Base-by-base conservation (phyloP, 2,888 invertebrate species). In the Muscina levida region DNA sequence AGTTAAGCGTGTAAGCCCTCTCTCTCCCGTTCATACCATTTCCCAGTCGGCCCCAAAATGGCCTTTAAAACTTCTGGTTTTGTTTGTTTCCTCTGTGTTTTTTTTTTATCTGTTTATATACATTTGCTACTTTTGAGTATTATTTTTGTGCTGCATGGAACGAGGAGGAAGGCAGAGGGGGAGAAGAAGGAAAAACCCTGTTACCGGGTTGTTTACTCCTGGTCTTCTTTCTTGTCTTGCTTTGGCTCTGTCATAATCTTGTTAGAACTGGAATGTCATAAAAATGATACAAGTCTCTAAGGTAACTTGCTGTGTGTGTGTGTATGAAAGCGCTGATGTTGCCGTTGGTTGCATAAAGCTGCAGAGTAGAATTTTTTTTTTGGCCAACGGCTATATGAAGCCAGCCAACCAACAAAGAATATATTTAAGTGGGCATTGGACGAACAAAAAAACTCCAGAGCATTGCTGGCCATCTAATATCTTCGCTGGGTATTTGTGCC, bases 211-310 rank as follows among this genome's bases (percentile, higher is more conserved):
- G 13, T 24, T 24, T 53, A 24, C 13, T 53, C 19, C 13, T 44
- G 10, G 44, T 4, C 5, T 44, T 44, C 10, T 44, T 37, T 44
- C n/a, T n/a, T 44, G 13, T 44, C 11, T 8, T 31, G 3, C 31
- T 31, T 8, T 8, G 8, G 1, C 22, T 24, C 24, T 24, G 24
- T 53, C 53, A 53, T 53, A 53, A 53, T 22, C 53, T 53, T 53
- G 13, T 53, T 53, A 22, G 24, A 24, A 22, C 3, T 53, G 11
- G 24, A 67, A 71, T 37, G 42, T 37, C 71, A 79, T 59, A 59
- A 71, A 51, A 71, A 57, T 74, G 66, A 44, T 59, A 67, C 67
- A 65, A 65, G 65, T 78, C 70, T 44, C 70, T 57, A 72, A 79
- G 75, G 79, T 72, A 72, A 79, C 79, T 62, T 3, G 6, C 19